A percentile compares a stretch with the other conserved stretches of the same genome.
Evolutionary conservation across 1,140 invertebrate genomes (phyloP).

Genomic region (Chlorops oryzae): DNA sequence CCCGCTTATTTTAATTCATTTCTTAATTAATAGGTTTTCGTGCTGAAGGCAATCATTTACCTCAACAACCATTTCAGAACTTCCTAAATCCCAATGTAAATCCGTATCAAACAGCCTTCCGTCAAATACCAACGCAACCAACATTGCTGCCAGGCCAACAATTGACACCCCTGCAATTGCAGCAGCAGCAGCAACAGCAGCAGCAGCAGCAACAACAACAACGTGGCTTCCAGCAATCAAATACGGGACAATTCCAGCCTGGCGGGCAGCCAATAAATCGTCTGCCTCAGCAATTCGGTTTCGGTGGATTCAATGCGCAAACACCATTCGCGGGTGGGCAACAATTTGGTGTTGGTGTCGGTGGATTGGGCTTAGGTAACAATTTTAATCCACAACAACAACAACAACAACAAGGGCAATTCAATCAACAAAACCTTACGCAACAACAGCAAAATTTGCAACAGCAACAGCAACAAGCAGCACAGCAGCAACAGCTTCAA

Average conservation of each 20-base stretch:
- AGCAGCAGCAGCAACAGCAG: slow-evolving; percentile 19
- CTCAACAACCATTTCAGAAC: slow-evolving; percentile 47
- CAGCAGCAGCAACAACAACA: slow-evolving; percentile 24
- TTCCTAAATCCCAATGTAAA: slow-evolving; percentile 39
- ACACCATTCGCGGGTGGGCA: slow-evolving; percentile 34
- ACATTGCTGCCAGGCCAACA: slow-evolving; percentile 27
- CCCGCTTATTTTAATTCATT: too few relatives aligned
- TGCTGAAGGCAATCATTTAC: slow-evolving; percentile 54
- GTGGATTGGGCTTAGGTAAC: slow-evolving; percentile 17
- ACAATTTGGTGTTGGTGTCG: slow-evolving; percentile 31
- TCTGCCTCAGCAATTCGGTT: slow-evolving; percentile 19
- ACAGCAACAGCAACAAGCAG: slow-evolving; percentile 29
- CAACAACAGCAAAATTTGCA: slow-evolving; percentile 30
- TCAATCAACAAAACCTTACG: too few relatives aligned
- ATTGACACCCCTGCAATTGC: slow-evolving; percentile 23
- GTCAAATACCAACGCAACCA: slow-evolving; percentile 24
- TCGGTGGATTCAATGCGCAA: slow-evolving; percentile 24
- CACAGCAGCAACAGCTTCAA: slow-evolving; percentile 18
- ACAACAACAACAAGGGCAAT: slow-evolving; percentile 18
- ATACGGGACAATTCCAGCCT: slow-evolving; percentile 36
- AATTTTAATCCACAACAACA: slow-evolving; percentile 14
- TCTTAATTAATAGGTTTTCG: slow-evolving; percentile 46
- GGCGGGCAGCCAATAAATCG: slow-evolving; percentile 33
- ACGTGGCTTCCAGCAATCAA: slow-evolving; percentile 27
- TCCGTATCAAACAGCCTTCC: slow-evolving; percentile 39